Base-by-base conservation (phyloP, 2,888 invertebrate genomes). In the Sacculina carcini region DNA sequence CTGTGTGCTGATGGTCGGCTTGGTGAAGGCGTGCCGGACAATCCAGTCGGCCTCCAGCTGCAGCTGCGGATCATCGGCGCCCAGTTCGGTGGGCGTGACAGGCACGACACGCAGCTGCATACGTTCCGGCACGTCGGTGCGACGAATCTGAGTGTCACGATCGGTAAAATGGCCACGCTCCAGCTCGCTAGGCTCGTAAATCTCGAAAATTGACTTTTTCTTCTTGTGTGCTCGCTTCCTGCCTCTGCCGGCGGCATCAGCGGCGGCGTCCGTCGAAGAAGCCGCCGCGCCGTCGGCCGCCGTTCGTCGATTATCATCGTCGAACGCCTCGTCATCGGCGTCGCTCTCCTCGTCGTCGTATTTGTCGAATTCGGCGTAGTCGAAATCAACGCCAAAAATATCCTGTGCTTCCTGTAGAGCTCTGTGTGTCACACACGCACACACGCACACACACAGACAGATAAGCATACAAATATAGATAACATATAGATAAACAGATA, bases 331-430 rank as follows among this genome's bases (percentile, higher is more conserved):
- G 47, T 64, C 64, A 51, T 81, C 80, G 10, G 81, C 83, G 2
- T 82, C 82, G 29, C 82, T 82, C 51, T 79, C 79, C 60, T 85
- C 81, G 55, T 82, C 82, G 57, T 78, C 84, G 61, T 82, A 83
- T 61, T 83, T 83, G 51, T 78, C 77, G 65, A 87, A 83, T 58
- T 87, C 86, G 54, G 85, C 85, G 62, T 81, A 87, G 62, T 87
- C 92, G 67, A 96, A 94, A 65, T 96, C 96, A n/a, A 94, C 90
- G 28, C 96, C 98, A 64, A 98, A 98, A 58, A 96, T 90, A 63
- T 98, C 96, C 66, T 94, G 92, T 51, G 96, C 98, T 66, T 96
- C 89, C 74, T 94, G 92, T 19, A 94, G 69, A 1, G 85, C 84
- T 12, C 78, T 83, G 62, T 28, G 61, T 59, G 23, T 46, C 52